Conservation (phyloP, 2,888 invertebrate species). For the Acleris holmiana region DNA sequence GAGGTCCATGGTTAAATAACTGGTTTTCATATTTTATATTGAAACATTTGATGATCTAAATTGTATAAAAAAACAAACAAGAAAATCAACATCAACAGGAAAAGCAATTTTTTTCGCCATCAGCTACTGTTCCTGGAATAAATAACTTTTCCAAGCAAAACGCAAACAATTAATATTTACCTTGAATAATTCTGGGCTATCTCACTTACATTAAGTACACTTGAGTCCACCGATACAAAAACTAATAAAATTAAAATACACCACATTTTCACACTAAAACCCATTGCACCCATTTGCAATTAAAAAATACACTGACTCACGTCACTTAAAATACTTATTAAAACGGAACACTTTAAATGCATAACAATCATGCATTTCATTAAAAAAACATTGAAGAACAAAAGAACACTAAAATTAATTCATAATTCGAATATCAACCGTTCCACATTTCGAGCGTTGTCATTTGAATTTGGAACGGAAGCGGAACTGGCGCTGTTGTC, state of each 20-base stretch:
- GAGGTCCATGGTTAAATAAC: no score
- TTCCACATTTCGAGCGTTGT: constrained; percentile 21
- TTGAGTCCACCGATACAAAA: constrained; percentile 40
- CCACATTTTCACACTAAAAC: constrained; percentile 39
- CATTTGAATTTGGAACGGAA: constrained; percentile 42
- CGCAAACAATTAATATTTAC: constrained; percentile 29
- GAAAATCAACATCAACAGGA: no score
- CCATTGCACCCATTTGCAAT: constrained; percentile 9
- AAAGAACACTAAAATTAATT: neutral
- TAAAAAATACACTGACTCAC: neutral
- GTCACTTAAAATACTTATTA: neutral
- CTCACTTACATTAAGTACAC: constrained; percentile 25
- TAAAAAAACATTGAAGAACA: neutral
- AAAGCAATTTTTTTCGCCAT: no score
- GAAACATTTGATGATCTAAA: no score
- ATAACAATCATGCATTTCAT: neutral
- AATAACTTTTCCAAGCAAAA: no score
- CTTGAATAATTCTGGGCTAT: constrained; percentile 44
- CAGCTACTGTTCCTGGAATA: no score
- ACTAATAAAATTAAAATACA: constrained; percentile 41
- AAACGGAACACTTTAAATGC: no score
- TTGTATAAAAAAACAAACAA: no score
- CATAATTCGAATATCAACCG: neutral
- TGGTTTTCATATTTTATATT: no score
- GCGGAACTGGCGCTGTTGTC: constrained; percentile 37